Base-by-base conservation (phyloP, 2,888 invertebrate species). In the Sphecodes monilicornis region DNA sequence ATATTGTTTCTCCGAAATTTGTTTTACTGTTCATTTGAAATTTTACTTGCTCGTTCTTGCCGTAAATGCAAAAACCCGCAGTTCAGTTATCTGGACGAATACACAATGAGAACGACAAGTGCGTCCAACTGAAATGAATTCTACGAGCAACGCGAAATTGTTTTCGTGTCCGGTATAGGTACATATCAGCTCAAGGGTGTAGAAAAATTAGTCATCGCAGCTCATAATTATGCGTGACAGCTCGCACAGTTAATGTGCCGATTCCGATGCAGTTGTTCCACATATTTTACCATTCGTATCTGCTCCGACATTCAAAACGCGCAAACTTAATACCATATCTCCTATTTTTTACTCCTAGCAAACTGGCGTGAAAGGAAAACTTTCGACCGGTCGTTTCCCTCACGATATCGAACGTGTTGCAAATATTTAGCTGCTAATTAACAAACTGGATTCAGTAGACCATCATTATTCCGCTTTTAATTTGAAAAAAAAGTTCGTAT, bases 151-250 rank as follows among this genome's bases (percentile, higher is more conserved):
- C 64, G 32, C 32, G 1, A 18, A 32, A 32, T 32, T 64, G 32
- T 64, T 64, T 64, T 26, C 18, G 36, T 50, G 39, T 29, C 54
- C 50, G 22, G 36, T 76, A n/a, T n/a, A n/a, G n/a, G n/a, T n/a
- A n/a, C n/a, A n/a, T n/a, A 72, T 39, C 71, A 36, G 54, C 64
- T n/a, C 41, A 41, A 68, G 64, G n/a, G 64, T 71, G 43, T 66
- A 68, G 85, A 76, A 70, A 70, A 70, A 70, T 87, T 87, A 78
- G 70, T 66, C 80, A 82, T 57, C 39, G 26, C 41, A 36, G 50
- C 76, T 80, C 54, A 64, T 80, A 72, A 74, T 79, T 87, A 84
- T 80, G 39, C 88, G 66, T 78, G 74, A 64, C 78, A 73, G 76
- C 77, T 74, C 73, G 78, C 50, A 22, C 43, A 18, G 76, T 46